Evolutionary conservation across 2,888 invertebrate species (phyloP).

Genomic region (Ophion costatus): DNA sequence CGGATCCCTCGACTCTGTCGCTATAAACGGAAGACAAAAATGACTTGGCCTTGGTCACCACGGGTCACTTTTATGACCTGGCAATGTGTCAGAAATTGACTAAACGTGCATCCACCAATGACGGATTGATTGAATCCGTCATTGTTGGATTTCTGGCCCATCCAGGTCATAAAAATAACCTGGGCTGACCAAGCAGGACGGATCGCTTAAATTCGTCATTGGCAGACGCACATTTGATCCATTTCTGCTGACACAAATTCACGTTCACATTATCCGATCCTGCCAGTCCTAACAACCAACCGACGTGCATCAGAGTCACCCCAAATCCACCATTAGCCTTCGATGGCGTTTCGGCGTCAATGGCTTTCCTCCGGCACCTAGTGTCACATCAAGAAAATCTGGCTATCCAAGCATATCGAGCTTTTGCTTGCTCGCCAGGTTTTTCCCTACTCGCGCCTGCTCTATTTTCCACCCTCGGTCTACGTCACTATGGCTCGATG

Average conservation of each 20-base stretch:
- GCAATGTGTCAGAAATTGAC: too few species aligned
- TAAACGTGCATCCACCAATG: too few species aligned
- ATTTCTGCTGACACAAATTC: neutral
- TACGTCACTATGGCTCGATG: constrained; percentile 36
- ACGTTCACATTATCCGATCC: neutral
- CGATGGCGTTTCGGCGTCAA: neutral
- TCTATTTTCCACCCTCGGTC: constrained; percentile 12
- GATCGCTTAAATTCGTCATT: too few species aligned
- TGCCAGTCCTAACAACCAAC: neutral
- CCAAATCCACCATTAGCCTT: neutral
- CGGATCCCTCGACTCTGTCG: constrained; percentile 35
- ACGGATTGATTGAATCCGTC: too few species aligned
- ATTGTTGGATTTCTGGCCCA: too few species aligned
- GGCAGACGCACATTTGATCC: too few species aligned
- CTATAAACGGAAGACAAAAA: neutral
- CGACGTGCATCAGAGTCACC: neutral
- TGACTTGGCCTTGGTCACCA: neutral
- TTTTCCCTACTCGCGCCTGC: constrained; percentile 20
- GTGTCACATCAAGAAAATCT: constrained; percentile 35
- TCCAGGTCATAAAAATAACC: too few species aligned
- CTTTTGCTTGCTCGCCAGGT: constrained; percentile 41
- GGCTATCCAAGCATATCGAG: constrained; percentile 40
- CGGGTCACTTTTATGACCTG: too few species aligned
- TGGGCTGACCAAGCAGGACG: too few species aligned
- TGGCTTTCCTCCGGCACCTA: neutral